Base-by-base conservation (phyloP, 2,113 vertebrate genomes). In the Vanacampus margaritifer region DNA sequence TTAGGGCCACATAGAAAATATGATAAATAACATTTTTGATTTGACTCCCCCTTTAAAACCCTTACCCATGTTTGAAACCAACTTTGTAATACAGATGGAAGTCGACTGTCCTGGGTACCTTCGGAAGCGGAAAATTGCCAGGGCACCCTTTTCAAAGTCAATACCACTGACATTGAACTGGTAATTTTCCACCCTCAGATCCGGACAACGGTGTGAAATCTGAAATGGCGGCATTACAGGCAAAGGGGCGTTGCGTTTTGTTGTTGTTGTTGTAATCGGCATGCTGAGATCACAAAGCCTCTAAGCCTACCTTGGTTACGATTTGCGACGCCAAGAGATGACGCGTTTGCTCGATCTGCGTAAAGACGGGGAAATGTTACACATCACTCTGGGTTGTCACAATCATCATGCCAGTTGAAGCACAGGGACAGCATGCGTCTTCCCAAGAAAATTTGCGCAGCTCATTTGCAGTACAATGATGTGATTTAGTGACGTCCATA, bases 271-370 rank as follows among this genome's bases (percentile, higher is more conserved):
- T 68, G 87, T 92, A 84, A 80, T 71, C 89, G 74, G 79, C 73
- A 90, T 94, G 85, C 75, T 81, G 71, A 87, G 81, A 77, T 83
- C 75, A 77, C 76, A 87, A 84, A 88, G 73, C 83, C 82, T 78
- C 83, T 68, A 71, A 83, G 80, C 94, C 95, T 98, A 98, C 96
- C 95, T 98, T 98, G 94, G 90, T 97, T 98, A 94, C 94, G 94
- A 90, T 97, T 98, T 93, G 95, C 94, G 93, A 95, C 95, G 92
- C 96, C 96, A 91, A 98, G 95, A 90, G 95, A 98, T 91, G 96
- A 98, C 89, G 94, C 94, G 93, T 96, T 98, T 93, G 93, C 95
- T 93, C 93, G 95, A 94, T 95, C 96, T 98, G 95, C 90, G 92
- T 91, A 85, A 65, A 65, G 91, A 82, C 92, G 82, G 84, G 93